Evolutionary conservation across 2,888 invertebrate species (phyloP), one percentile per base, ranked within the genome.

Genomic region (Himalopsyche anomala): DNA sequence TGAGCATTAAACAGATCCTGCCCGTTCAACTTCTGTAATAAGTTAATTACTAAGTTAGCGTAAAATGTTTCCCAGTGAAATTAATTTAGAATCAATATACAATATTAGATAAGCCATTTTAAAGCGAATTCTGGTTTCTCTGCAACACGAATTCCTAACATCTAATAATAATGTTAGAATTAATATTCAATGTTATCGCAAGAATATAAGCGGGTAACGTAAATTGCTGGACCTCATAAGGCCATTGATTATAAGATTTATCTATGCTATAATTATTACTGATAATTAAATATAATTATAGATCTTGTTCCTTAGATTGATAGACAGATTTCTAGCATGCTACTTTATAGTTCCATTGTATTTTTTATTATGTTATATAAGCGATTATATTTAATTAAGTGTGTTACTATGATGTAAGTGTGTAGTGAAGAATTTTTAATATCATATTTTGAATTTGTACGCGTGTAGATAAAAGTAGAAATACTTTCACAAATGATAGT

Each of bases 41-140:
- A 62, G 62, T 62, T 62, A 62, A 45, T 40, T 40, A 40, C 1
- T 6, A 5, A 40, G 6, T 40, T 40, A 40, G 28, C 28, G 9
- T 45, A 9, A 11, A 62, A 62, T 2, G 15, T 62, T 62, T 8
- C 62, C 9, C 2, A 19, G 19, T 3, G 62, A 62, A 62, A 19
- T 62, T 19, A 19, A 19, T 19, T 8, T 3, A 19, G 19, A 62
- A 11, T 62, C 62, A 19, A 62, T 62, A 62, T 62, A 28, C 19
- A 62, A 62, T 19, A 19, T 62, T 62, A 62, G 62, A 62, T 62
- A 62, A 62, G 62, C 19, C 62, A 62, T 62, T 62, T 62, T 19
- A 62, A 28, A 62, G 19, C 19, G 62, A 62, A 62, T 62, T 62
- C 62, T 62, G 62, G 62, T 62, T 62, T 62, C 19, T 1, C 28